Percentiles rank a stretch among this genome's conserved stretches.
phyloP scores from a whole-genome alignment of 2,113 vertebrate species.

The Narcine bancroftii region DNA sequence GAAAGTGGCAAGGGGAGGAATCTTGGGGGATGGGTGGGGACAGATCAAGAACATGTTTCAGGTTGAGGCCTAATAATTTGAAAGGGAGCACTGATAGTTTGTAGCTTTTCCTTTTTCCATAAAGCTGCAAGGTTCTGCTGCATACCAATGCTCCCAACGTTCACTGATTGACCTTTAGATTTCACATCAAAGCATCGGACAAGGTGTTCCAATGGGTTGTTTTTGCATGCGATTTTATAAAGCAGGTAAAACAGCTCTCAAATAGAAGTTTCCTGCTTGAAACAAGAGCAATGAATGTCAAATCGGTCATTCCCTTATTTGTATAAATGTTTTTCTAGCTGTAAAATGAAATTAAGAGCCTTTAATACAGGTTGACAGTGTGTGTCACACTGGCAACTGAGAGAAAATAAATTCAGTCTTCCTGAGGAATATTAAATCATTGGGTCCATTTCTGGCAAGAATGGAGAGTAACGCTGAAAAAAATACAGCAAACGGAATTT shows the following conservation, averaged over 20 bases:
- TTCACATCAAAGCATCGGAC: not conserved
- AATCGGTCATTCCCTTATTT: not conserved
- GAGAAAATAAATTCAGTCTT: conserved; percentile 13
- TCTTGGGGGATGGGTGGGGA: too few species aligned
- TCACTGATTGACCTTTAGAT: not conserved
- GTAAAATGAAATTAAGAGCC: not conserved
- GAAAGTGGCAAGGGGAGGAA: not conserved
- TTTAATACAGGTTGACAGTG: not conserved
- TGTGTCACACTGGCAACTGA: not conserved
- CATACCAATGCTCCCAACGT: not conserved
- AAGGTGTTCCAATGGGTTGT: not conserved
- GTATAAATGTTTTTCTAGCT: not conserved
- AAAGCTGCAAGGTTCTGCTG: not conserved
- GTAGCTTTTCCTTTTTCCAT: not conserved
- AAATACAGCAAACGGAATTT: not conserved
- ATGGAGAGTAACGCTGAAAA: not conserved
- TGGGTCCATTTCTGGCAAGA: not conserved
- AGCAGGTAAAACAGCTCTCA: not conserved
- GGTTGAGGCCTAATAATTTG: not conserved
- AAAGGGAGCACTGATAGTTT: not conserved
- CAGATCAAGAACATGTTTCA: too few species aligned
- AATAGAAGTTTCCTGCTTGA: not conserved
- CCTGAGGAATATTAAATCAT: not conserved
- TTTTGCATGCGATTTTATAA: not conserved
- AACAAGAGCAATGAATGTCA: not conserved